These are phyloP conservation scores for Antigone vipio DNA, from an alignment of 2,113 vertebrate genomes.

Conservation along the genomic window DNA sequence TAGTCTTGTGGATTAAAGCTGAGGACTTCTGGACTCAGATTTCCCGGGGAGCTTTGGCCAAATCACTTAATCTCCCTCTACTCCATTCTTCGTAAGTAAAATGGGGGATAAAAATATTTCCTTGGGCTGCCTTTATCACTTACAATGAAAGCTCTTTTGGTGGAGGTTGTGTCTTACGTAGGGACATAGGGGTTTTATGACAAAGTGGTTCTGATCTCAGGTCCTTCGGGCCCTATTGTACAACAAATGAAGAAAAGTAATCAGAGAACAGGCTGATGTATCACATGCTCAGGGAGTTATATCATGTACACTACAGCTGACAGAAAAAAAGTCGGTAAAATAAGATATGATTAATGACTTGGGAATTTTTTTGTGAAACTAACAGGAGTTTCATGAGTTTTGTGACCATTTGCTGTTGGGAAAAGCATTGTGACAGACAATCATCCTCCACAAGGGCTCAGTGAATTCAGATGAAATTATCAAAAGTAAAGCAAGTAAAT, in stretches of 20 bases:
- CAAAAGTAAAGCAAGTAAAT: neutral
- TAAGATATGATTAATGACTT: neutral
- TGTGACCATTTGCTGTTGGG: neutral
- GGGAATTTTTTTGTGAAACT: neutral
- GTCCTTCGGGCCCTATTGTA: neutral
- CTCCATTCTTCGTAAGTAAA: neutral
- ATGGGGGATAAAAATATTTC: neutral
- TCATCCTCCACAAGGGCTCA: neutral
- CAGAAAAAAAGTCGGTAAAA: slow-evolving; percentile 21
- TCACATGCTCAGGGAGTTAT: neutral
- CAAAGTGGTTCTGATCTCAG: neutral
- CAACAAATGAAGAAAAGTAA: neutral
- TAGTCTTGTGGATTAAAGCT: neutral
- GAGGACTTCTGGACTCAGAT: slow-evolving; percentile 16
- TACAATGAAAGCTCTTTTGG: neutral
- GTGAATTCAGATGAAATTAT: neutral
- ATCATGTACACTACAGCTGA: slow-evolving; percentile 24
- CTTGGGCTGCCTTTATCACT: neutral
- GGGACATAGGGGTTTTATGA: neutral
- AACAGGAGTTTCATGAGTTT: neutral
- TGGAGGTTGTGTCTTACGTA: neutral
- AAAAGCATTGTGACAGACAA: neutral
- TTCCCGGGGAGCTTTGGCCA: neutral
- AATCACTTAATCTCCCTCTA: neutral
- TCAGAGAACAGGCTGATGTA: slow-evolving; percentile 16